phyloP scores from a whole-genome alignment of 2,113 vertebrate species.

The Cephalophus harveyi region DNA sequence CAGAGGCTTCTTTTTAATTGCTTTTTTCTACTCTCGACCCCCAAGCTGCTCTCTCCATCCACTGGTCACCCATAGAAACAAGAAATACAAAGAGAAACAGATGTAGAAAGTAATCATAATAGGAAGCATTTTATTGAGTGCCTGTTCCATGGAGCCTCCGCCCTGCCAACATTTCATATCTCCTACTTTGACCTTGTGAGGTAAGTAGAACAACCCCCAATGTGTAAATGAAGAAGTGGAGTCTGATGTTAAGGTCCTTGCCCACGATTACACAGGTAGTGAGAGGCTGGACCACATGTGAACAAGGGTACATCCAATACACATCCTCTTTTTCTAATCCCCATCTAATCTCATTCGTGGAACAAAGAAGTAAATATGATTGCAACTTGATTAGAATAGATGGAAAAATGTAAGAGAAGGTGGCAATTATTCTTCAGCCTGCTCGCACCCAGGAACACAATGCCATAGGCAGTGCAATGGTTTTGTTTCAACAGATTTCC shows the following conservation, averaged over 20 bases:
- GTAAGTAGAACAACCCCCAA: neutral
- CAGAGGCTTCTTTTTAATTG: slow-evolving; percentile 56
- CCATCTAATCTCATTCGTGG: neutral
- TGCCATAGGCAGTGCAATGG: neutral
- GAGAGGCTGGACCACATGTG: neutral
- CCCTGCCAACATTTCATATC: neutral
- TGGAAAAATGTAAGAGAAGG: slow-evolving; percentile 46
- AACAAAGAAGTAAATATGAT: neutral
- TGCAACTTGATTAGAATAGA: slow-evolving; percentile 51
- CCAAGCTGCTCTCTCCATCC: neutral
- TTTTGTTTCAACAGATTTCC: slow-evolving; percentile 73
- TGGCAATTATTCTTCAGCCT: slow-evolving; percentile 44
- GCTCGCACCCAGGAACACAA: neutral
- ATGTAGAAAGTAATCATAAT: neutral
- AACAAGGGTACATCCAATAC: neutral
- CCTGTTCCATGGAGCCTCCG: neutral
- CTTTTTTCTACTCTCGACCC: slow-evolving; percentile 1
- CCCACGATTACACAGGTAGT: neutral
- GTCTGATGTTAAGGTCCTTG: neutral
- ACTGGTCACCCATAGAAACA: neutral
- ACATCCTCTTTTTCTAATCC: neutral
- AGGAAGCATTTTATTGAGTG: neutral
- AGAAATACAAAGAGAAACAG: neutral
- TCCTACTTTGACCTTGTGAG: neutral
- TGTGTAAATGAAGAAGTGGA: neutral